Base-by-base conservation (phyloP, 2,888 invertebrate genomes). In the Phytoseiulus persimilis region DNA sequence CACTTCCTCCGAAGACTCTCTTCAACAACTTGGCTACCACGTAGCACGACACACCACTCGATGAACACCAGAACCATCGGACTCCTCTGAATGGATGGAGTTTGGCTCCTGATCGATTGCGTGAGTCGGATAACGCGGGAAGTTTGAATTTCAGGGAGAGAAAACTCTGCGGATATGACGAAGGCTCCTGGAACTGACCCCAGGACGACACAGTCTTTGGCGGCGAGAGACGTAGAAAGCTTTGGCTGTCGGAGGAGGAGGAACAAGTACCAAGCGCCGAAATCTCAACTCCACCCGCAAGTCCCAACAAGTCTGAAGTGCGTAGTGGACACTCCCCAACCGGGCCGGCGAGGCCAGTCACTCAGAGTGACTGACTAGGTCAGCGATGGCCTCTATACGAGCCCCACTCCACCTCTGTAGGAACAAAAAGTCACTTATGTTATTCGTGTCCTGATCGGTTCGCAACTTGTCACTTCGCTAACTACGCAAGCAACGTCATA, bases 221-320 rank as follows among this genome's bases (percentile, higher is more conserved):
- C n/a, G 28, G 65, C 23, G 1, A 65, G 65, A 65, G 65, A 65
- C 3, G 39, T 39, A 9, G 39, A n/a, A n/a, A n/a, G n/a, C n/a
- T 39, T 39, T 39, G 39, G n/a, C n/a, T 39, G 39, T 39, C n/a
- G n/a, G n/a, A n/a, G n/a, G 39, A 65, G 14, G 65, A 65, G 65
- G 65, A 65, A 65, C 65, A 65, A 65, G 65, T 28, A 28, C 65
- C 65, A 28, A 65, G 18, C 23, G 18, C 65, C 65, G 65, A 28
- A 65, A 23, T 65, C 65, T 65, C 65, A 65, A 65, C 65, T 65
- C 65, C 65, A 65, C 65, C 65, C 65, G 65, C 65, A 14, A 65
- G 65, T 65, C 65, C 65, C 65, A 65, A 65, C 65, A 65, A 65
- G 65, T 65, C 65, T 65, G 65, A 65, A 65, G 65, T 65, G 65